Percentiles rank a stretch among this genome's conserved stretches.
phyloP scores from a whole-genome alignment of 2,113 vertebrate species.

The Cephalophus harveyi region DNA sequence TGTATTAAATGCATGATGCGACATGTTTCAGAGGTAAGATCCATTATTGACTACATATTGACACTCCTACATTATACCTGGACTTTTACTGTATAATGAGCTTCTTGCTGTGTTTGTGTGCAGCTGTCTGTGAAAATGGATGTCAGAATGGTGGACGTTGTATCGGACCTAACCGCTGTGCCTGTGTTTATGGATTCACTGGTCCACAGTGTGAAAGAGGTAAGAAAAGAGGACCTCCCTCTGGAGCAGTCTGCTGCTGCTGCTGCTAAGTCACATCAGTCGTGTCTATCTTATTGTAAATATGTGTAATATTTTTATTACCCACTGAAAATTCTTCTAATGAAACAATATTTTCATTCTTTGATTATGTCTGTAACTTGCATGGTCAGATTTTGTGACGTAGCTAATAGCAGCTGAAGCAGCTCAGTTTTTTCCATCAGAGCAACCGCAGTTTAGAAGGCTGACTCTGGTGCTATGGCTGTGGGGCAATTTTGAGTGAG shows the following conservation, averaged over 20 bases:
- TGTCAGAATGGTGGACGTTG: constrained; percentile 97
- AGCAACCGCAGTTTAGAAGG: background rate
- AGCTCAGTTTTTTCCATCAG: background rate
- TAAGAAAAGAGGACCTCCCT: constrained; percentile 72
- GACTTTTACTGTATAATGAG: background rate
- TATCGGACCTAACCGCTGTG: constrained; percentile 96
- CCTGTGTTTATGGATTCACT: constrained; percentile 97
- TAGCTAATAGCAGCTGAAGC: background rate
- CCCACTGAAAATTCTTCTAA: background rate
- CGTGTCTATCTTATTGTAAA: background rate
- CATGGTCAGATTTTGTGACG: background rate
- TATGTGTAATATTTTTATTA: background rate
- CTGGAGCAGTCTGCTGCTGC: background rate
- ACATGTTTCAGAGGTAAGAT: background rate
- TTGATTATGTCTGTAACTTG: background rate
- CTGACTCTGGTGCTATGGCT: background rate
- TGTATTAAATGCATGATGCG: background rate
- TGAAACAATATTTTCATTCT: background rate
- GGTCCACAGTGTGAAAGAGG: constrained; percentile 98
- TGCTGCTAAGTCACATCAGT: too few relatives aligned
- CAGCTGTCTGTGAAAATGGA: constrained; percentile 95
- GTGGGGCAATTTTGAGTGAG: background rate
- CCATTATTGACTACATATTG: background rate
- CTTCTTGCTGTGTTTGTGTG: background rate
- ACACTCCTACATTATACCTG: background rate